Evolutionary conservation across 1,140 invertebrate genomes (phyloP).

Genomic region (Armadillidium nasatum): DNA sequence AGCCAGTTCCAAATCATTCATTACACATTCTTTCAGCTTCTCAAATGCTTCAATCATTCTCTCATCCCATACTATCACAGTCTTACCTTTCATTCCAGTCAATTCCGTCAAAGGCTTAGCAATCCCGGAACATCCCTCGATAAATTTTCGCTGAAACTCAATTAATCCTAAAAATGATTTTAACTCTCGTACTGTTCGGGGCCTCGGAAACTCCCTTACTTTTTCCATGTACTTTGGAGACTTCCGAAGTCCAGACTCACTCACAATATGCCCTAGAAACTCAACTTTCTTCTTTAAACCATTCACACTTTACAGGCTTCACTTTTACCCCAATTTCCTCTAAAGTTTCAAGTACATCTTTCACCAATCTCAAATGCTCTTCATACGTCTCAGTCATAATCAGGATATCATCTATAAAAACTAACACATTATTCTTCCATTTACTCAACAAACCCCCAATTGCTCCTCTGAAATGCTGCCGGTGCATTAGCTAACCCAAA

Average conservation of each 20-base stretch:
- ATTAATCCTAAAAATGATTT: background rate
- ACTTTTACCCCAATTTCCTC: background rate
- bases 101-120: background rate
- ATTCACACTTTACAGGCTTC: slow-evolving; percentile 3
- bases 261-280: background rate
- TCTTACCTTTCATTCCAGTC: background rate
- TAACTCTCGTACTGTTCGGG: background rate
- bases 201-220: background rate
- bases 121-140: background rate
- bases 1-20: slow-evolving; percentile 6
- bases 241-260: slow-evolving; percentile 1
- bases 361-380: too few relatives aligned
- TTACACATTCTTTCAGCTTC: background rate
- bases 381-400: too few relatives aligned
- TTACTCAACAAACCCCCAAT: too few relatives aligned
- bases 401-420: too few relatives aligned
- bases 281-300: background rate
- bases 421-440: too few relatives aligned
- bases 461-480: too few relatives aligned
- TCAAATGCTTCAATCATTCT: background rate
- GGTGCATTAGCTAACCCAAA: too few relatives aligned
- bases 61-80: background rate
- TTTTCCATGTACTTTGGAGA: background rate
- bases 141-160: background rate
- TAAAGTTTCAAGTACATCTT: too few relatives aligned